These are phyloP conservation scores for Entomyzon cyanotis DNA, from an alignment of 2,113 vertebrate species.

Conservation along the genomic window DNA sequence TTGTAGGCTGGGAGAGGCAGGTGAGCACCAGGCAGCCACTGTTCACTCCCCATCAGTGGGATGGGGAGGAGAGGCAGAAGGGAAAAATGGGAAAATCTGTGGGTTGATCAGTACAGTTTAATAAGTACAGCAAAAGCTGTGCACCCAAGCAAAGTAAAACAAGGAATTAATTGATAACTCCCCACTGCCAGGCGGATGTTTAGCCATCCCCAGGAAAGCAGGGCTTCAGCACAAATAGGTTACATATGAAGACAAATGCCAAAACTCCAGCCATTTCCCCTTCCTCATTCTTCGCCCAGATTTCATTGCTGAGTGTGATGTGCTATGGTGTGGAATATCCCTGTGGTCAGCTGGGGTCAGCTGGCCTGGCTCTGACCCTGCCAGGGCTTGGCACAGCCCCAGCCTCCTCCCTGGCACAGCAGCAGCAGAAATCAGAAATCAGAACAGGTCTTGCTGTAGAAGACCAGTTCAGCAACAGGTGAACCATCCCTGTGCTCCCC, in stretches of 20 bases:
- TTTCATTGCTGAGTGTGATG: background rate
- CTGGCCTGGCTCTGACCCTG: background rate
- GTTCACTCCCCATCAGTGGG: accelerated
- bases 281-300: background rate
- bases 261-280: background rate
- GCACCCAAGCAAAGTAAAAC: background rate
- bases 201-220: background rate
- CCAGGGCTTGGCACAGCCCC: background rate
- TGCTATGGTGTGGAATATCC: background rate
- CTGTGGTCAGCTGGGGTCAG: background rate
- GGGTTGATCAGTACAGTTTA: background rate
- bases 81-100: background rate
- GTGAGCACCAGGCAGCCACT: accelerated
- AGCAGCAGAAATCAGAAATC: background rate
- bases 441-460: background rate
- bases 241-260: background rate
- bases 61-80: background rate
- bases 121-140: background rate
- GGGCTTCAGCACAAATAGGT: background rate
- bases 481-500: background rate
- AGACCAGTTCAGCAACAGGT: background rate
- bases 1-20: background rate
- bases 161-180: background rate
- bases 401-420: background rate
- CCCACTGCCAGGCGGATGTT: background rate